These are phyloP conservation scores for Diploscapter pachys DNA, from an alignment of 1,140 invertebrate species.

Conservation along the genomic window DNA sequence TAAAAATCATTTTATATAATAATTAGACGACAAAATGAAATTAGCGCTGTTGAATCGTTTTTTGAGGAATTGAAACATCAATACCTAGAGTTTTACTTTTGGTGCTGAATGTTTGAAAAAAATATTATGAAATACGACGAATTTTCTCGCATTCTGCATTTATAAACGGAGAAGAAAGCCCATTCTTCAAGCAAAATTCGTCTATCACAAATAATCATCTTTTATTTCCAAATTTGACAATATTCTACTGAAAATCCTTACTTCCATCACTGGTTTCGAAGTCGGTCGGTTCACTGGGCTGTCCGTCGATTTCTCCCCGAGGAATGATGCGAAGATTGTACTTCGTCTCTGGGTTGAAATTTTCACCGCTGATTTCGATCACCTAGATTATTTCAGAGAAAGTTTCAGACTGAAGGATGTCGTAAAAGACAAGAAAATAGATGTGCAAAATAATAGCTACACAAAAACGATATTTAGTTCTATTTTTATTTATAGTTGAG, in stretches of 20 bases:
- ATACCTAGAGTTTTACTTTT: too few species aligned
- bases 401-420: background rate
- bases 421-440: background rate
- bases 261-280: conserved; percentile 50
- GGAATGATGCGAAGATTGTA: conserved; percentile 53
- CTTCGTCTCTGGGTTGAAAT: conserved; percentile 58
- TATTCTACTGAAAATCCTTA: conserved; percentile 14
- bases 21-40: too few species aligned
- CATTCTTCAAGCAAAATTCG: too few species aligned
- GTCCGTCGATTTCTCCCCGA: conserved; percentile 50
- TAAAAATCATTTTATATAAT: too few species aligned
- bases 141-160: too few species aligned
- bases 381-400: background rate
- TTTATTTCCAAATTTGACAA: conserved; percentile 21
- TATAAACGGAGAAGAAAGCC: too few species aligned
- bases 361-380: conserved; percentile 51
- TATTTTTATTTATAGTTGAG: too few species aligned
- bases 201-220: too few species aligned
- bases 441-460: background rate
- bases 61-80: too few species aligned
- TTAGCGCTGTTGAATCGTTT: too few species aligned
- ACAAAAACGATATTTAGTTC: background rate
- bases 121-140: too few species aligned
- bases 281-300: conserved; percentile 40
- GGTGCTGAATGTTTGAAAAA: too few species aligned